phyloP scores from a whole-genome alignment of 2,113 vertebrate species.

The Lontra canadensis region DNA sequence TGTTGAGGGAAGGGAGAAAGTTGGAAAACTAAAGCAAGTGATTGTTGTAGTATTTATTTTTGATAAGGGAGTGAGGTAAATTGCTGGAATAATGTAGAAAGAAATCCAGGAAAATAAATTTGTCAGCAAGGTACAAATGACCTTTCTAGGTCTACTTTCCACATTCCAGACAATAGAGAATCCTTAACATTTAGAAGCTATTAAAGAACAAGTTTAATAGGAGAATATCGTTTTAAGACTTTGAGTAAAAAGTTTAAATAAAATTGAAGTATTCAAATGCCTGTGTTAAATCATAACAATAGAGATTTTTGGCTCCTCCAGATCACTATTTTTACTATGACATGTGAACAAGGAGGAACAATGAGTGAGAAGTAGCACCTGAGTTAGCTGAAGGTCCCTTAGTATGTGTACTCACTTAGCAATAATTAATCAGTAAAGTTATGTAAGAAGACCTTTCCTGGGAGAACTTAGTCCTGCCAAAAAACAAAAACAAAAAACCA shows the following conservation, averaged over 20 bases:
- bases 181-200: slow-evolving; percentile 45
- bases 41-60: slow-evolving; percentile 62
- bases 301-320: neutral
- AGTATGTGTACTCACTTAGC: neutral
- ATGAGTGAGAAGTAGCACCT: neutral
- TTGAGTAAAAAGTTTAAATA: slow-evolving; percentile 56
- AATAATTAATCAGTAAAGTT: neutral
- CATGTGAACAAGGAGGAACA: neutral
- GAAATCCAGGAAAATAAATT: slow-evolving; percentile 67
- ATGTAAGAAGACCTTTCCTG: slow-evolving; percentile 22
- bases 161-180: slow-evolving; percentile 45
- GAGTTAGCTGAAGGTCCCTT: neutral
- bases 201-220: slow-evolving; percentile 52
- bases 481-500: neutral
- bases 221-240: slow-evolving; percentile 53
- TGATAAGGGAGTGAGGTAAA: slow-evolving; percentile 54
- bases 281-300: slow-evolving; percentile 11
- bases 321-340: neutral
- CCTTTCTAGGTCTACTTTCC: neutral
- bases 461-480: slow-evolving; percentile 31
- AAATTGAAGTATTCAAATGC: slow-evolving; percentile 52
- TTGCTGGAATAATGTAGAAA: slow-evolving; percentile 67
- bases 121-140: slow-evolving; percentile 49
- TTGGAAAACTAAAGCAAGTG: slow-evolving; percentile 73
- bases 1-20: slow-evolving; percentile 58